Evolutionary conservation across 2,888 invertebrate genomes (phyloP).

Genomic region (Pterostichus madidus): DNA sequence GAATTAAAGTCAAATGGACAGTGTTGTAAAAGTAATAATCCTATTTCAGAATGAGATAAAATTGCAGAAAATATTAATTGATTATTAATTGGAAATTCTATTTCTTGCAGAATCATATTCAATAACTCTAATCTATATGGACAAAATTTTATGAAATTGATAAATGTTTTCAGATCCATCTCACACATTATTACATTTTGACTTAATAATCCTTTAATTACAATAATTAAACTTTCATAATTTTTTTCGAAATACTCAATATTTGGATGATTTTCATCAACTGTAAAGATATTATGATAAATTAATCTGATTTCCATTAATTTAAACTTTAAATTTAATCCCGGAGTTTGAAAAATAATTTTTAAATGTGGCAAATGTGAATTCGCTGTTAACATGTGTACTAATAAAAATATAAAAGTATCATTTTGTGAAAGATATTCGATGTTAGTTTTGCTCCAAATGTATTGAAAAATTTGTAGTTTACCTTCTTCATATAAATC

Average conservation of each 20-base stretch:
- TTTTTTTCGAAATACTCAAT: constrained; percentile 1
- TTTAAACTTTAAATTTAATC: neutral
- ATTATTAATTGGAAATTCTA: neutral
- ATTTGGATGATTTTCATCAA: neutral
- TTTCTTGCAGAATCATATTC: neutral
- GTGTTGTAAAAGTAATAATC: constrained; percentile 2
- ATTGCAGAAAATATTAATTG: neutral
- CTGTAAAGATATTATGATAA: constrained; percentile 2
- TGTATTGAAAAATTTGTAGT: constrained; percentile 27
- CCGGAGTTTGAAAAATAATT: constrained; percentile 16
- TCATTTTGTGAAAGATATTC: neutral
- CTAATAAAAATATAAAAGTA: neutral
- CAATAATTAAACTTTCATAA: neutral
- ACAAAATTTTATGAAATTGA: constrained; percentile 15
- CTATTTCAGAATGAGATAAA: neutral
- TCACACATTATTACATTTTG: neutral
- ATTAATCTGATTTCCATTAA: neutral
- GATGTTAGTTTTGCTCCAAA: constrained; percentile 15
- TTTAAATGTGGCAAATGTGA: neutral
- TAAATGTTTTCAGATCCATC: neutral
- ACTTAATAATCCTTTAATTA: neutral
- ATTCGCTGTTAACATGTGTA: neutral
- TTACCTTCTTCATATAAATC: neutral
- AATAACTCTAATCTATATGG: constrained; percentile 22
- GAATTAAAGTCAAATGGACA: neutral